Evolutionary conservation across 2,797 vertebrate species (phyloP), one percentile per base, ranked within the genome.

Genomic region (Neosilurus mollespiculum): DNA sequence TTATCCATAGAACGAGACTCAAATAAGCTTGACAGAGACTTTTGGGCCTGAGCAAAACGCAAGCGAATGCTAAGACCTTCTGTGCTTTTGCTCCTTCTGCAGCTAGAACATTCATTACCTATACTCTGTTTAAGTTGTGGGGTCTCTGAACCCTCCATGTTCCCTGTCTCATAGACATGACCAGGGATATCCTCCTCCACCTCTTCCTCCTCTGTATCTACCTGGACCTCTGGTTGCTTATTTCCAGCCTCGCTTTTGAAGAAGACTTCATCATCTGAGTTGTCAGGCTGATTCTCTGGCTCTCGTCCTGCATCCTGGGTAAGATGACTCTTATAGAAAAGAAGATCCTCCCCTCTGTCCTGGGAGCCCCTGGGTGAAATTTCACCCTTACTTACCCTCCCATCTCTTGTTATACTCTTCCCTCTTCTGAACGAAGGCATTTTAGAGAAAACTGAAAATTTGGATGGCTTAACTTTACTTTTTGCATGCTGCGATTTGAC

Each of bases 1-100:
- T 94, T 96, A 71, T 96, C 96, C 70, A 89, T 59, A 26, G 87
- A 90, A 85, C 90, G 96, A 11, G 94, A 93, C 89, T 97, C 97
- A 89, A 97, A 97, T 53, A 98, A 94, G 76, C 93, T 95, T 24
- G 95, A 95, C 15, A 98, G 92, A 7, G 96, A 96, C 88, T 94
- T 96, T 51, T 97, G 96, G 10, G 96, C 96, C 87, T 95, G 94
- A 77, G 95, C 94, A 20, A 97, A 88, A 59, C 94, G 94, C 80
- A 95, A 93, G 61, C 90, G 93, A 54, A 97, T 91, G 72, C 93
- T 95, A 80, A 95, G 94, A 64, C 92, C 93, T 66, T 97, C 96
- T 0, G 91, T 89, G 73, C 58, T 94, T 90, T 94, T 96, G 87
- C 91, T 94, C 81, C 92, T 94, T 88, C 93, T 95, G 79, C 90